Base-by-base conservation (phyloP, 1,140 invertebrate genomes). In the Tyrophagus putrescentiae region DNA sequence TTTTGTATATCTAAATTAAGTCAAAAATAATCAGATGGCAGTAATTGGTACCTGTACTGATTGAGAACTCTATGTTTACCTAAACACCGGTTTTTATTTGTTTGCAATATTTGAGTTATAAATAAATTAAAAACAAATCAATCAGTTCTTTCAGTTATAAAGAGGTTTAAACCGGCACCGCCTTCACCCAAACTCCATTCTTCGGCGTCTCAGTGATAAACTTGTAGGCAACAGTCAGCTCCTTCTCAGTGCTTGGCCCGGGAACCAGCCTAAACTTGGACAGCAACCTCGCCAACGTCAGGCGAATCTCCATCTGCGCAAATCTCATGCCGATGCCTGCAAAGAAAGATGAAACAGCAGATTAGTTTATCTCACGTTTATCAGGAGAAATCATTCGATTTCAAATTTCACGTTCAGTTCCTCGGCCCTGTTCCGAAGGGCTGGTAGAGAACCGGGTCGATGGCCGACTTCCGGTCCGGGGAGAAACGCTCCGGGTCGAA, bases 401-500 rank as follows among this genome's bases (percentile, higher is more conserved):
- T n/a, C n/a, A n/a, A n/a, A n/a, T n/a, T n/a, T n/a, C n/a, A n/a
- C n/a, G n/a, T n/a, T n/a, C 59, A 60, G 32, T 57, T 57, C 3
- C 59, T 32, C 2, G 59, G 59, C 2, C 59, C 59, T 18, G 16
- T 45, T 9, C 62, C 62, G 32, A 63, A 63, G 13, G 63, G 64
- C 33, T 39, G 50, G 25, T 27, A 63, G 9, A 62, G 18, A 27
- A 42, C 21, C 6, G 62, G 32, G 25, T 61, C 21, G 25, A 62
- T 41, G 16, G 56, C 45, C n/a, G 39, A 18, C 58, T 44, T 34
- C n/a, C n/a, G n/a, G n/a, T n/a, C n/a, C 21, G 18, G 21, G 13
- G 1, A 23, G 42, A 65, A 72, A 64, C 71, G 65, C 36, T 74
- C 72, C 1, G 75, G 75, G 54, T 69, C 63, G 62, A 76, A 76